Evolutionary conservation across 2,888 invertebrate genomes (phyloP).

Genomic region (Sinotaia quadrata): DNA sequence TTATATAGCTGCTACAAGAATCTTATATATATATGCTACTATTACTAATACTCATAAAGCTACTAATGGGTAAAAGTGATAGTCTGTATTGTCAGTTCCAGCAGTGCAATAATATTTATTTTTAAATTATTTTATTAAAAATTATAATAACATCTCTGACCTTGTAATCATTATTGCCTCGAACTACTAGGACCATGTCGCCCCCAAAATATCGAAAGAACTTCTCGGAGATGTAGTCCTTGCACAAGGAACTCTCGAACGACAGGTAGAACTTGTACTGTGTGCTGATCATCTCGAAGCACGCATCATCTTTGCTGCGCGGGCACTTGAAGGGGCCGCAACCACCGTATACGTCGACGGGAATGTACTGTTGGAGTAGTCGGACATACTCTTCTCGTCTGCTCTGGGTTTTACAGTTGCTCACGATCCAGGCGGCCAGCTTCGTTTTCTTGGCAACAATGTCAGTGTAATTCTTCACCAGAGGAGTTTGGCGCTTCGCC

Average conservation of each 20-base stretch:
- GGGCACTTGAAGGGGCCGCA: slow-evolving; percentile 14
- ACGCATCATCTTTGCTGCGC: background rate
- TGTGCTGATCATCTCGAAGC: background rate
- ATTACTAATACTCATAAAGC: too few species aligned
- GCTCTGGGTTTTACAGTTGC: background rate
- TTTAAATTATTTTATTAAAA: too few species aligned
- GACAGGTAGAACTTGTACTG: slow-evolving; percentile 30
- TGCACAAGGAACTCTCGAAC: slow-evolving; percentile 32
- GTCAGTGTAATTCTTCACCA: too few species aligned
- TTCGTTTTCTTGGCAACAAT: too few species aligned
- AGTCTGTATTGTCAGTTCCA: too few species aligned
- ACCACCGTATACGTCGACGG: background rate
- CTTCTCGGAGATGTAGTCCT: slow-evolving; percentile 30
- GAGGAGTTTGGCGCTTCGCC: too few species aligned
- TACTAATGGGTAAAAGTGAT: too few species aligned
- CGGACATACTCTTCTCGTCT: background rate
- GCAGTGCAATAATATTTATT: too few species aligned
- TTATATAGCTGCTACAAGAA: slow-evolving; percentile 7
- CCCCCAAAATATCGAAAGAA: slow-evolving; percentile 18
- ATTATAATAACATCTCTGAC: too few species aligned
- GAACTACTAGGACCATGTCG: slow-evolving; percentile 19
- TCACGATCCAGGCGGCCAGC: too few species aligned
- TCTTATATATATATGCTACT: too few species aligned
- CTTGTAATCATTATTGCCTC: slow-evolving; percentile 21
- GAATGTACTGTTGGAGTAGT: background rate